Evolutionary conservation across 2,797 vertebrate species (phyloP), one percentile per base, ranked within the genome.

Genomic region (Heterohyrax brucei): DNA sequence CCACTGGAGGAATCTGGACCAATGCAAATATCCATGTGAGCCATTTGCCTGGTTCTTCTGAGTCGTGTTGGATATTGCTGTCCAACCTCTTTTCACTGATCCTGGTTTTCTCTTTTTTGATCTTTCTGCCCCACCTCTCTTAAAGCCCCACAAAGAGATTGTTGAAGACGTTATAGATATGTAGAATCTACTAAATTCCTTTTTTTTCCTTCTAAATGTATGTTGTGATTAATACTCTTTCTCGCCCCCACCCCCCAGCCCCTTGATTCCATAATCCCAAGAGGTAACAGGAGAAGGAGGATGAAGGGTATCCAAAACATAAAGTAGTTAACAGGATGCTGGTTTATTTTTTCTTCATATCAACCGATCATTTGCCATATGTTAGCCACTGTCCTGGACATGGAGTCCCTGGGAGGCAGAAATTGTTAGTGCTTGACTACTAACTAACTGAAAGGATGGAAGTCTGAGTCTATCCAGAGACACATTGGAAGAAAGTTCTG

Each of bases 21-120:
- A 72, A 21, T 61, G 46, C 5, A 7, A n/a, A 18, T 22, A 7
- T n/a, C 16, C 59, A 64, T 68, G 24, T 3, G 30, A 28, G 2
- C 1, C 26, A 1, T 50, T 26, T 14, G 1, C 33, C 18, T 50
- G 26, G 21, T 14, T 61, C 5, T 46, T 87, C n/a, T 13, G 26
- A 26, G 5, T 78, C 33, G n/a, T 46, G 68, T 14, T 19, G 4
- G 48, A 6, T 83, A 82, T 48, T 22, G 61, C 10, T 9, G 70
- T 84, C 95, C 86, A 86, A 70, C 50, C 53, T 44, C 78, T 94
- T 89, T 64, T 94, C 89, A 59, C 83, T 4, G 73, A 61, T 59
- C 28, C 3, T 19, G 72, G 39, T 21, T 18, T 94, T 24, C 53
- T 14, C 66, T 93, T 59, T n/a, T 10, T 48, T 53, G 66, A 10